Evolutionary conservation across 2,113 vertebrate species (phyloP).

Genomic region (Chaetops frenatus): DNA sequence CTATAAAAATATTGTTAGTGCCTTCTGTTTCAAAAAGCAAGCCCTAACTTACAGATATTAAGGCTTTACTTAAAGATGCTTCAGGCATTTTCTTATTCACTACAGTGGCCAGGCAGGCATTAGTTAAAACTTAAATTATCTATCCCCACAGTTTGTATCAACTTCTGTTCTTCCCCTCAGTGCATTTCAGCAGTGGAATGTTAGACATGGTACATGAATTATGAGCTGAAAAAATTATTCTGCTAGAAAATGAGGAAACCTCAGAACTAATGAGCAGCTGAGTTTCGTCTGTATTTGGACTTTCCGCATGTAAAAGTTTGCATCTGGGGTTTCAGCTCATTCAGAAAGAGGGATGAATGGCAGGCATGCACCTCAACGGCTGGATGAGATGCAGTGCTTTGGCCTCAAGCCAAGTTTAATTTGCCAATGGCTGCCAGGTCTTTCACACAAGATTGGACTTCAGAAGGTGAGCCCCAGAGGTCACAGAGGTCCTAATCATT

Average conservation of each 20-base stretch:
- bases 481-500: not conserved
- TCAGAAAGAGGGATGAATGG: not conserved
- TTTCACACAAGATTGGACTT: not conserved
- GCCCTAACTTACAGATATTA: not conserved
- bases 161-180: not conserved
- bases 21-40: not conserved
- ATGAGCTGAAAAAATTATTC: not conserved
- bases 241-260: not conserved
- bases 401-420: not conserved
- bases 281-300: not conserved
- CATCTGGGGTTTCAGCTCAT: not conserved
- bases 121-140: not conserved
- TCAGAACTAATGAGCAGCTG: not conserved
- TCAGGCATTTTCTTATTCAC: not conserved
- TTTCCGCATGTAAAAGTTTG: not conserved
- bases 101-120: not conserved
- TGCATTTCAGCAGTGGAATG: not conserved
- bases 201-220: not conserved
- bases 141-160: not conserved
- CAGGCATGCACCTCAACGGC: not conserved
- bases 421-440: not conserved
- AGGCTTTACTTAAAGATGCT: not conserved
- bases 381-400: not conserved
- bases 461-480: not conserved
- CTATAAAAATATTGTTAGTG: not conserved